Conservation (phyloP, 2,797 vertebrate species). For the Denticeps clupeoides region DNA sequence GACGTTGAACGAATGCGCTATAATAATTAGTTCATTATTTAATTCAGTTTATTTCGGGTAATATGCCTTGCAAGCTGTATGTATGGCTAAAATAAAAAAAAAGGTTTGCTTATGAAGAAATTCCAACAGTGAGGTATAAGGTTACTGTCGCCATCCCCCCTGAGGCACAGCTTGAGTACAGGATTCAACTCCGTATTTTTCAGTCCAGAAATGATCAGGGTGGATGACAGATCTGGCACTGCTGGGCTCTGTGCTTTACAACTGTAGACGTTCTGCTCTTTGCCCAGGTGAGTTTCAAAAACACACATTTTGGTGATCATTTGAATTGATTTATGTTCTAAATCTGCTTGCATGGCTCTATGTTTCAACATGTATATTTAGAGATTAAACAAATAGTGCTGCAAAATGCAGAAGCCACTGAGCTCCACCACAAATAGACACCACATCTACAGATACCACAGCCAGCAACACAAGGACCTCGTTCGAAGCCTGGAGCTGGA, state of each 20-base stretch:
- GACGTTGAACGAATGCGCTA: background rate
- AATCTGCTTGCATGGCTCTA: too few relatives aligned
- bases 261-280: background rate
- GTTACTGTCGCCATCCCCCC: too few relatives aligned
- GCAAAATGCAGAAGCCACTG: slow-evolving; percentile 10
- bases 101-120: background rate
- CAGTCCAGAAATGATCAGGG: too few relatives aligned
- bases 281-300: too few relatives aligned
- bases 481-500: slow-evolving; percentile 21
- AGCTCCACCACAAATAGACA: slow-evolving; percentile 2
- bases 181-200: too few relatives aligned
- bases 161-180: too few relatives aligned
- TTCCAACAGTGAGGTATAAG: too few relatives aligned
- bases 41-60: too few relatives aligned
- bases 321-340: background rate
- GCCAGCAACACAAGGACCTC: slow-evolving; percentile 15
- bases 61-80: too few relatives aligned
- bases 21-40: background rate
- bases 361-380: background rate
- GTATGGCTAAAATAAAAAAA: too few relatives aligned
- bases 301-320: too few relatives aligned
- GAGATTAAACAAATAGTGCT: background rate
- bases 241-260: background rate
- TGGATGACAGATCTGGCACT: background rate
- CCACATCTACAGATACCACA: slow-evolving; percentile 17